Conservation (phyloP, 2,888 invertebrate species). For the Pyrrhosoma nymphula region DNA sequence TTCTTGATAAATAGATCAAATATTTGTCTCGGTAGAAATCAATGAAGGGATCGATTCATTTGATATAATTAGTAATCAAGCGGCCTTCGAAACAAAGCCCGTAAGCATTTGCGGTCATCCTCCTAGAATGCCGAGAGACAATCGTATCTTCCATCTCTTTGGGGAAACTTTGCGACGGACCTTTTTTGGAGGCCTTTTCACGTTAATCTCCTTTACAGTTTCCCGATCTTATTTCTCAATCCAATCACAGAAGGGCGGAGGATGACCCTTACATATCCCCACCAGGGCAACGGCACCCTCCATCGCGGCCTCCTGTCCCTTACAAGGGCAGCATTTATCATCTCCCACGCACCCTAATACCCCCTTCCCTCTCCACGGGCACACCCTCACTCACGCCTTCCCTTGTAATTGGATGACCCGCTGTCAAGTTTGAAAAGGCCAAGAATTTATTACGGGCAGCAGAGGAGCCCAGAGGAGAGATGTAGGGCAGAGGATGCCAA, state of each 20-base stretch:
- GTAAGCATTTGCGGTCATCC: not conserved
- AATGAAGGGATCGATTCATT: not conserved
- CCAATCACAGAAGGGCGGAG: not conserved
- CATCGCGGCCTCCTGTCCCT: not conserved
- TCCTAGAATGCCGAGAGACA: not conserved
- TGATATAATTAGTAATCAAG: not conserved
- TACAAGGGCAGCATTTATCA: not conserved
- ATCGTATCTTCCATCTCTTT: not conserved
- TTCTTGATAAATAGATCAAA: too few relatives aligned
- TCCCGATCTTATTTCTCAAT: not conserved
- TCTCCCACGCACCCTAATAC: not conserved
- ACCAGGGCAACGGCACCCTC: not conserved
- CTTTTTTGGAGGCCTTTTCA: not conserved
- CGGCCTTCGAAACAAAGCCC: not conserved
- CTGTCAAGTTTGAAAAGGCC: constrained; percentile 19
- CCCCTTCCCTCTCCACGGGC: not conserved
- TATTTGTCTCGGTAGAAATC: too few relatives aligned
- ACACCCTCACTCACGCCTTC: not conserved
- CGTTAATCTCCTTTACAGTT: constrained; percentile 5
- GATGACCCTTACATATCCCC: not conserved
- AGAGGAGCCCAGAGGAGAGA: not conserved
- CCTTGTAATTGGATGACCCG: constrained; percentile 24
- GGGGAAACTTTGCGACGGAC: not conserved
- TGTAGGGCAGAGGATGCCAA: not conserved
- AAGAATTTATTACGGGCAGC: not conserved